Percentiles rank a stretch among this genome's conserved stretches.
phyloP scores from a whole-genome alignment of 1,140 invertebrate species.

The Reticulitermes speratus region DNA sequence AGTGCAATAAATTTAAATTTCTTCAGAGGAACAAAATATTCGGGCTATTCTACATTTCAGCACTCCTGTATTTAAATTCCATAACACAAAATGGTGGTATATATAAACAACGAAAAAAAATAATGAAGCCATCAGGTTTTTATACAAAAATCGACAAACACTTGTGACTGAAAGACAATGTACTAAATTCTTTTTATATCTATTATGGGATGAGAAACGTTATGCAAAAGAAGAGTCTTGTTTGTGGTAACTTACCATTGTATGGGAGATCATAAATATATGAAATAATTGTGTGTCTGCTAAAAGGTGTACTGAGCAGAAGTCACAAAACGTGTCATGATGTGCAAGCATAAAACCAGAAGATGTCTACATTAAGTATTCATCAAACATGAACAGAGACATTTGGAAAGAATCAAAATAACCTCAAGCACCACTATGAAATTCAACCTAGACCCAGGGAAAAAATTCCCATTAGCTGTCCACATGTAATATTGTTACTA shows the following conservation, averaged over 20 bases:
- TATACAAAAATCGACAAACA: not conserved
- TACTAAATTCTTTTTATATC: not conserved
- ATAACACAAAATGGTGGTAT: not conserved
- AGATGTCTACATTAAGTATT: not conserved
- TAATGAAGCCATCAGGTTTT: not conserved
- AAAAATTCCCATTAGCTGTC: not conserved
- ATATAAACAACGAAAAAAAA: not conserved
- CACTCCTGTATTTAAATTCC: not conserved
- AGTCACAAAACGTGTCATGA: not conserved
- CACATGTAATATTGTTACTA: not conserved
- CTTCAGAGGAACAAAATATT: conserved; percentile 6
- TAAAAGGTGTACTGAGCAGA: not conserved
- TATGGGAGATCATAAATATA: not conserved
- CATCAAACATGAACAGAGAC: conserved; percentile 1
- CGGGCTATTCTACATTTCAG: not conserved
- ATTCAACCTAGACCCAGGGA: not conserved
- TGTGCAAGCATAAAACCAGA: not conserved
- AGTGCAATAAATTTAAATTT: not conserved
- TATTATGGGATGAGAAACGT: not conserved
- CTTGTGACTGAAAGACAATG: not conserved
- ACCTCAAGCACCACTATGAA: conserved; percentile 4
- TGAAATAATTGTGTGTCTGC: not conserved
- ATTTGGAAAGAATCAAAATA: conserved; percentile 13
- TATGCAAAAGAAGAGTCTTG: not conserved
- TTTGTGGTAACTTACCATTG: conserved; percentile 8